Evolutionary conservation across 2,797 vertebrate genomes (phyloP), one percentile per base, ranked within the genome.

Genomic region (Lates japonicus): DNA sequence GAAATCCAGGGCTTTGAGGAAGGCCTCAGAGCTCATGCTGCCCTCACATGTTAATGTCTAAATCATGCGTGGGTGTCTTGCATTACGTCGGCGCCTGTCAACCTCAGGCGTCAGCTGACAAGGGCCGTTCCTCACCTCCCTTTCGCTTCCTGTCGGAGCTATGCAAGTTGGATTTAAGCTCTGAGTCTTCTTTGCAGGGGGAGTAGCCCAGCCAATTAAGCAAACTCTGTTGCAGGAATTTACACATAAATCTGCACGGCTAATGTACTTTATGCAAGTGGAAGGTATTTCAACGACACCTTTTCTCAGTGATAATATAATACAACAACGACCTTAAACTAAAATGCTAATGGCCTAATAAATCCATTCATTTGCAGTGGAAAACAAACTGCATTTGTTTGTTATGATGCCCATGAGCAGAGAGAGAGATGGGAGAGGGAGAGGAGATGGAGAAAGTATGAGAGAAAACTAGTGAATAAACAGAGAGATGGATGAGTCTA

Each of bases 381-480:
- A 87, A 92, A 92, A 93, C 83, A 93, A 92, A 94, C 86, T 72
- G 91, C 81, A 91, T 94, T 92, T 93, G 93, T 92, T 91, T 92
- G 91, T 92, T 94, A n/a, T n/a, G n/a, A n/a, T 95, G 93, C 86
- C 93, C 93, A 85, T 94, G 91, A 93, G 92, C 83, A 60, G 48
- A 81, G 74, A 77, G 79, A 82, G 90, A 86, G 80, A 71, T n/a
- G 63, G 42, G 80, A 78, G 80, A 64, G 51, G 35, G 77, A 63
- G 61, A 74, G 61, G 58, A 68, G n/a, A n/a, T n/a, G n/a, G 74
- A 46, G 65, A 74, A 69, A 60, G 51, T 46, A 71, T 67, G 57
- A 71, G 51, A 66, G 19, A 60, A 87, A 87, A 87, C 70, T 78
- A 37, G 78, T 86, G 91, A 89, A 92, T 92, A 93, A 94, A 94